Base-by-base conservation (phyloP, 2,113 vertebrate species). In the Kryptolebias marmoratus region DNA sequence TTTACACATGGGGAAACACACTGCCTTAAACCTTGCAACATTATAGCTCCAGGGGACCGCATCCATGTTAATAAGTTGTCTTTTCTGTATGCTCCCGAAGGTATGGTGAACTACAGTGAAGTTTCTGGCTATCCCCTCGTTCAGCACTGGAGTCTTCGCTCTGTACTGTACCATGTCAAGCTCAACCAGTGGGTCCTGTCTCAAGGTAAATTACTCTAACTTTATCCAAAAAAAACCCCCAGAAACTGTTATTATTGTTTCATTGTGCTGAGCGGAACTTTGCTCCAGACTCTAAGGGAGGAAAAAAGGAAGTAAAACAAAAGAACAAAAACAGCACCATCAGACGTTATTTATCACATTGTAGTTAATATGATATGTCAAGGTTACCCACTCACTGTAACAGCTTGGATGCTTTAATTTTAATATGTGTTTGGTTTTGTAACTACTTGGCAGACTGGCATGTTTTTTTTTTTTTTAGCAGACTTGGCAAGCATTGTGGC, bases 51-150 rank as follows among this genome's bases (percentile, higher is more conserved):
- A 15, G n/a, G 16, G 16, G 11, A 39, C 18, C 15, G 14, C 3
- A 14, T 70, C 18, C 15, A n/a, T 68, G 42, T 31, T 28, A 44
- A 54, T 50, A 63, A 8, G 14, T 9, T 68, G 11, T 53, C 62
- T 54, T 55, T 5, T 64, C 6, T 73, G 5, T 80, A 1, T 87
- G 13, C 30, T 39, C 1, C 32, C 68, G 15, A 82, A 93, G 91
- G 89, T 6, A 97, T 98, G 97, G 98, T 99, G 84, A 99, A 99
- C 93, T 99, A 97, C 95, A 99, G 98, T 0, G 98, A 99, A 87
- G 97, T 99, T 53, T 95, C 97, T 0, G 97, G 98, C 0, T 99
- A 99, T 66, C 98, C 98, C 0, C 91, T 98, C 0, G 85, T 98
- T 64, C 98, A 99, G 83, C 96, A 96, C 83, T 99, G 98, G 98